Evolutionary conservation across 2,113 vertebrate species (phyloP).

Genomic region (Zosterops japonicus): DNA sequence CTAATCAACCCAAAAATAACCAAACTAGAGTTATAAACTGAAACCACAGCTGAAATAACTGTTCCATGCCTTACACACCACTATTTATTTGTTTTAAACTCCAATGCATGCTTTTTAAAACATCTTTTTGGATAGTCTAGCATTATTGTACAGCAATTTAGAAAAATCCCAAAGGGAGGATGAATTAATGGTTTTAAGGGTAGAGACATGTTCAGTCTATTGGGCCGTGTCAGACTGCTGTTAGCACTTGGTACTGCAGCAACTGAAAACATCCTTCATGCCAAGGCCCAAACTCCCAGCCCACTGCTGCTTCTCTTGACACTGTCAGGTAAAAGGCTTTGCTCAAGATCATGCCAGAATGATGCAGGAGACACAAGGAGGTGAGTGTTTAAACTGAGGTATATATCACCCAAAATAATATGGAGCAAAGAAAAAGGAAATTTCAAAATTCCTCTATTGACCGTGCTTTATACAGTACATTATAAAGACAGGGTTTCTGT

Average conservation of each 20-base stretch:
- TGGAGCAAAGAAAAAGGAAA: neutral
- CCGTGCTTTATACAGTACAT: neutral
- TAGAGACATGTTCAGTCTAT: neutral
- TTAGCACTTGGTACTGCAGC: neutral
- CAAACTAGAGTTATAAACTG: neutral
- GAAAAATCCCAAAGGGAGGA: neutral
- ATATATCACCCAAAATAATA: neutral
- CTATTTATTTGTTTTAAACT: neutral
- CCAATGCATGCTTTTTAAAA: neutral
- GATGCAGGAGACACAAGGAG: neutral
- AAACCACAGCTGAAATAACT: neutral
- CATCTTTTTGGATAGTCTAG: neutral
- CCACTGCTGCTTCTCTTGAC: neutral
- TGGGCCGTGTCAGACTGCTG: neutral
- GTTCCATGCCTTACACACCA: neutral
- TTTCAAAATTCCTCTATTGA: neutral
- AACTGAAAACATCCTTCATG: neutral
- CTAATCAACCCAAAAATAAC: neutral
- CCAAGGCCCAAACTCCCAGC: neutral
- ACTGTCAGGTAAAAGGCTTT: neutral
- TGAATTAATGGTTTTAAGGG: neutral
- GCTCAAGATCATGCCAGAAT: neutral
- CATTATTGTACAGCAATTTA: neutral
- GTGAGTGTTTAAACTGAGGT: accelerated
- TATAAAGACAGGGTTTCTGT: neutral